These are phyloP conservation scores for Limenitis camilla DNA, from an alignment of 2,888 invertebrate species.

Conservation along the genomic window DNA sequence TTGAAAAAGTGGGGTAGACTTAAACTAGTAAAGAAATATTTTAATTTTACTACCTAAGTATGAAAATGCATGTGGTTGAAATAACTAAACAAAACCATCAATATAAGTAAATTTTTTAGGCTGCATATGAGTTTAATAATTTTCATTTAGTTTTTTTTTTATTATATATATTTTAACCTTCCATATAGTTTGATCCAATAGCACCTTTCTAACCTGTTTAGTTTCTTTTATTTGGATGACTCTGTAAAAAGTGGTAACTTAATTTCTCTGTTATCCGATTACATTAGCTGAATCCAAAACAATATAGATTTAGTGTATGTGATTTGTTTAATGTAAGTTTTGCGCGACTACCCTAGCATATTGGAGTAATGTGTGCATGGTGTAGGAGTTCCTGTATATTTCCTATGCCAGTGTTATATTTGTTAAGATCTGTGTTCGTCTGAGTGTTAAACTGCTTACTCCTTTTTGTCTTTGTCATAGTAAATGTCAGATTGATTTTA, in stretches of 20 bases:
- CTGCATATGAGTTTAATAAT: neutral
- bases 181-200: neutral
- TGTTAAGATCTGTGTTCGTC: neutral
- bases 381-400: neutral
- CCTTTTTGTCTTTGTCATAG: too few relatives aligned
- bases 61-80: too few relatives aligned
- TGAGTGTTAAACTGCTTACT: too few relatives aligned
- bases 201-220: slow-evolving; percentile 4
- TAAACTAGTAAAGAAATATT: too few relatives aligned
- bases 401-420: neutral
- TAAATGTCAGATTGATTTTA: too few relatives aligned
- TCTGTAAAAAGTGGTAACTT: slow-evolving; percentile 67
- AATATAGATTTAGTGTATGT: slow-evolving; percentile 6
- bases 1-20: too few relatives aligned
- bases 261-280: slow-evolving; percentile 60
- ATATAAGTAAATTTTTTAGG: neutral
- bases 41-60: too few relatives aligned
- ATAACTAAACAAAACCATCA: too few relatives aligned
- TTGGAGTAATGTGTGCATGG: slow-evolving; percentile 11
- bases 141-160: slow-evolving; percentile 9
- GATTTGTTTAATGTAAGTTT: slow-evolving; percentile 63
- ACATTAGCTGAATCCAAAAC: slow-evolving; percentile 3
- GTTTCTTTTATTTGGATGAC: slow-evolving; percentile 28
- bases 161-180: neutral
- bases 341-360: slow-evolving; percentile 31